These are phyloP conservation scores for Corvus cornix DNA, from an alignment of 2,113 vertebrate genomes.

Conservation along the genomic window DNA sequence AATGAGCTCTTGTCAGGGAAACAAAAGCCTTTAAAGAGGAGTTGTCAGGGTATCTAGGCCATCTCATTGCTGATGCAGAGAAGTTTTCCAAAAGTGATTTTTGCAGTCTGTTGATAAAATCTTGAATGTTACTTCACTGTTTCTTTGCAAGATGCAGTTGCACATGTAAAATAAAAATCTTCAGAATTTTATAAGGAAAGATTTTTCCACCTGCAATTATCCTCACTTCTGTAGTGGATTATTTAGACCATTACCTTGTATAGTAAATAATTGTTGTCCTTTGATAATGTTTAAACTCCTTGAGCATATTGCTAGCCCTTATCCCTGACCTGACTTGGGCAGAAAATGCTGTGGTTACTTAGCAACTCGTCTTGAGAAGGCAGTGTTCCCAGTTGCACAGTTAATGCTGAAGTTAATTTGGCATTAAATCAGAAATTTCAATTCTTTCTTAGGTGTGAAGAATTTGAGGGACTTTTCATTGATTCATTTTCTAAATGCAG, in stretches of 20 bases:
- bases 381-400: not conserved
- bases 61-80: not conserved
- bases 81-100: conserved; percentile 4
- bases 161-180: not conserved
- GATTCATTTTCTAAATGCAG: not conserved
- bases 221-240: not conserved
- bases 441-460: not conserved
- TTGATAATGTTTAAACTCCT: not conserved
- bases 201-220: not conserved
- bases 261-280: not conserved
- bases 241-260: not conserved
- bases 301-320: not conserved
- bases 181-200: not conserved
- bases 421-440: conserved; percentile 9
- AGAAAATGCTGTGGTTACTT: conserved; percentile 10
- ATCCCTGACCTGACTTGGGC: not conserved
- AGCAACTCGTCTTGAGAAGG: conserved; percentile 11
- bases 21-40: not conserved
- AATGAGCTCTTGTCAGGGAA: not conserved
- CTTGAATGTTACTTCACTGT: rapidly evolving
- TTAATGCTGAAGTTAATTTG: conserved; percentile 22
- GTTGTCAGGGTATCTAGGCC: not conserved
- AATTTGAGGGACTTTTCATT: not conserved
- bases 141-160: not conserved
- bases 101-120: not conserved